These are phyloP conservation scores for Lophochroa leadbeateri DNA, from an alignment of 2,113 vertebrate genomes.

Conservation along the genomic window DNA sequence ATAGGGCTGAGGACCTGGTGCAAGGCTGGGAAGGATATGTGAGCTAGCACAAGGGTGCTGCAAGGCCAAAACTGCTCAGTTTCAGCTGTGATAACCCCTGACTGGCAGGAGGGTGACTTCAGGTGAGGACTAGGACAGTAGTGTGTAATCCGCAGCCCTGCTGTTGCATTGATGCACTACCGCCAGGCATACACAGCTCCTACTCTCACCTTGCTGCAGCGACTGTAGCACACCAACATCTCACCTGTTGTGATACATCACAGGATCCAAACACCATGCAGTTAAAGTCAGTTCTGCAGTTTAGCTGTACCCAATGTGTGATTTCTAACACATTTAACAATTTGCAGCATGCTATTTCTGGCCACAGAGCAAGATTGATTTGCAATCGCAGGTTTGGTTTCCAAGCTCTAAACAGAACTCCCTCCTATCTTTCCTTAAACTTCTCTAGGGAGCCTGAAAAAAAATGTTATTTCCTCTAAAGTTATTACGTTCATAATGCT, in stretches of 20 bases:
- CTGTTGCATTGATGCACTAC: not conserved
- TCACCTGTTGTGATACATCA: slow-evolving; percentile 48
- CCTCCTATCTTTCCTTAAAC: not conserved
- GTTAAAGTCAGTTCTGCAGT: slow-evolving; percentile 1
- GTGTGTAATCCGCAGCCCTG: not conserved
- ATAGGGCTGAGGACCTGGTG: not conserved
- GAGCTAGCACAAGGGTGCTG: not conserved
- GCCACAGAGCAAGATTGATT: not conserved
- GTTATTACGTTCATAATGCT: not conserved
- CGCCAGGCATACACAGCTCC: not conserved
- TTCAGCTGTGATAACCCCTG: not conserved
- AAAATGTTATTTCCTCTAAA: not conserved
- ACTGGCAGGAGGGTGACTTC: not conserved
- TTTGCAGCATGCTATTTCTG: slow-evolving; percentile 42
- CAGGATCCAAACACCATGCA: not conserved
- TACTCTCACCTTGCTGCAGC: not conserved
- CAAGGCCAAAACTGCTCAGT: not conserved
- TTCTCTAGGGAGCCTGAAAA: not conserved
- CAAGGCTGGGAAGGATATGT: not conserved
- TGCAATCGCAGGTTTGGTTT: not conserved
- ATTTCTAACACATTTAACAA: slow-evolving; percentile 66
- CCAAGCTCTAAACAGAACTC: not conserved
- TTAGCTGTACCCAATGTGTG: slow-evolving; percentile 49
- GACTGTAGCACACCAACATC: not conserved
- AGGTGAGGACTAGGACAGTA: not conserved